These are phyloP conservation scores for Tinea pellionella DNA, from an alignment of 2,888 invertebrate species.

Conservation along the genomic window DNA sequence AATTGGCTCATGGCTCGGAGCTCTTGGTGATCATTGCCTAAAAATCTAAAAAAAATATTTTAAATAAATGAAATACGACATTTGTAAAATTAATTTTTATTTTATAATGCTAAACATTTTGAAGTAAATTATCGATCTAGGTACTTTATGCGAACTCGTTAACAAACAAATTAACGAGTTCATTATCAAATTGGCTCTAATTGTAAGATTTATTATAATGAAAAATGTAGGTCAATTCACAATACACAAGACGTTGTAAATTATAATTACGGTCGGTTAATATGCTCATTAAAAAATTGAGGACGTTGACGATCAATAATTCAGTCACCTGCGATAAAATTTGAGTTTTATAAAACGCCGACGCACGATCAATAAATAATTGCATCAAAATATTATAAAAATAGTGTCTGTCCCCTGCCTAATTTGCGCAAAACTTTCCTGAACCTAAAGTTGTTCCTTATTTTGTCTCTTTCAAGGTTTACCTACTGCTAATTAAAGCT, in stretches of 20 bases:
- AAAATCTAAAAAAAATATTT: too few relatives aligned
- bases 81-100: neutral
- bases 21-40: neutral
- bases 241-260: neutral
- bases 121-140: neutral
- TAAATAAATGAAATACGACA: neutral
- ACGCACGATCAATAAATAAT: too few relatives aligned
- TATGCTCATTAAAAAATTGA: too few relatives aligned
- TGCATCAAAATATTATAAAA: too few relatives aligned
- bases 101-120: neutral
- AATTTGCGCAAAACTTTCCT: too few relatives aligned
- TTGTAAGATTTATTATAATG: neutral
- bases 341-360: too few relatives aligned
- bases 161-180: neutral
- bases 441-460: too few relatives aligned
- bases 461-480: too few relatives aligned
- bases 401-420: too few relatives aligned
- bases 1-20: neutral
- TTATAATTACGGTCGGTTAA: neutral
- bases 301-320: too few relatives aligned
- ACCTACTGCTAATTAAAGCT: too few relatives aligned
- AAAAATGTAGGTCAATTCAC: neutral
- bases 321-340: too few relatives aligned
- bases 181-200: neutral
- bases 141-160: neutral